phyloP scores from a whole-genome alignment of 2,113 vertebrate species.

The Cynoglossus semilaevis region DNA sequence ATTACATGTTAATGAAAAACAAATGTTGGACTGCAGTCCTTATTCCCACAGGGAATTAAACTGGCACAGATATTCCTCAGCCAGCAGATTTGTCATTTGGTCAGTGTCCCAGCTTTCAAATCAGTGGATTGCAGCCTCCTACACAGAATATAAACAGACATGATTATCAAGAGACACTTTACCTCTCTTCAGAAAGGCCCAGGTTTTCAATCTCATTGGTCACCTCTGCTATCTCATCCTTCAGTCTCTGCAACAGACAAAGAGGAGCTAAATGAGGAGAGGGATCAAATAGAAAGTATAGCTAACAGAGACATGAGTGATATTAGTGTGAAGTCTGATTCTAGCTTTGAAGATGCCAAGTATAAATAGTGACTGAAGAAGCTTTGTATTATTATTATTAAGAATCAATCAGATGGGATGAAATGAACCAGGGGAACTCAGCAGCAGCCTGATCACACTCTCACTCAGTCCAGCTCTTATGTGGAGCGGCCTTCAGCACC shows the following conservation, averaged over 20 bases:
- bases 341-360: no score
- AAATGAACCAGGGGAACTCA: conserved; percentile 40
- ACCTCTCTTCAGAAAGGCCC: conserved; percentile 95
- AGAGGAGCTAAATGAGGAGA: background rate
- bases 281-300: background rate
- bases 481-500: conserved; percentile 50
- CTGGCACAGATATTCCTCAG: background rate
- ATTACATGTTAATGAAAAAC: background rate
- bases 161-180: conserved; percentile 47
- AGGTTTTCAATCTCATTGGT: conserved; percentile 96
- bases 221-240: conserved; percentile 98
- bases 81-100: background rate
- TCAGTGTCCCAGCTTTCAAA: background rate
- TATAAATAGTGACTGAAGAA: no score
- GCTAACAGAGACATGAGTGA: conserved; percentile 5
- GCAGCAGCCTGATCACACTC: conserved; percentile 16
- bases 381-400: no score
- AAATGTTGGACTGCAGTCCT: background rate
- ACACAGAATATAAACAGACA: conserved; percentile 11
- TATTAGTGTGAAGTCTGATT: conserved; percentile 2
- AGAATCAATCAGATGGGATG: conserved; percentile 3
- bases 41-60: background rate
- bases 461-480: conserved; percentile 16
- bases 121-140: conserved; percentile 8
- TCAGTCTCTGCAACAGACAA: conserved; percentile 81